phyloP scores from a whole-genome alignment of 2,888 invertebrate species.

The Mesoligia furuncula region DNA sequence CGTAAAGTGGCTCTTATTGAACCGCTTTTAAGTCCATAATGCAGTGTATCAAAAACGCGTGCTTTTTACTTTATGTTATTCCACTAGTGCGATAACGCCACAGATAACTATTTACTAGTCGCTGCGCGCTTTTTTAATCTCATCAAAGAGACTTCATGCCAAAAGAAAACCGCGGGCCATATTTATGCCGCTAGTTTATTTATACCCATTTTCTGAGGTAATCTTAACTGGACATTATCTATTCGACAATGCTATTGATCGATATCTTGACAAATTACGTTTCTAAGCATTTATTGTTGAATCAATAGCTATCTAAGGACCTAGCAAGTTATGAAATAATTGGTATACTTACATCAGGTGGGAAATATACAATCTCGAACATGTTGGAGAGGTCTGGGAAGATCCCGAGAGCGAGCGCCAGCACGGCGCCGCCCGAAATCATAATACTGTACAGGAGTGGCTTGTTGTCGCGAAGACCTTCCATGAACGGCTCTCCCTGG shows the following conservation, averaged over 20 bases:
- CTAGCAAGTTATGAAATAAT: not conserved
- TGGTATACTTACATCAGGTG: constrained; percentile 93
- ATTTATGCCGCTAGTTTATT: not conserved
- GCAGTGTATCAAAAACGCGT: too few species aligned
- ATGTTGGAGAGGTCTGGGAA: constrained; percentile 96
- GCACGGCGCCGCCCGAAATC: constrained; percentile 95
- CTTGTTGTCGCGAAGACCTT: constrained; percentile 97
- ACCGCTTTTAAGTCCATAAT: too few species aligned
- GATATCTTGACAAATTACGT: not conserved
- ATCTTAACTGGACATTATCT: not conserved
- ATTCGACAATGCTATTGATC: not conserved
- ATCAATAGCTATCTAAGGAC: not conserved
- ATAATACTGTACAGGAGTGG: constrained; percentile 97
- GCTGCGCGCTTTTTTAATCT: too few species aligned
- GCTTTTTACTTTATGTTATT: too few species aligned
- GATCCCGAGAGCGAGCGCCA: constrained; percentile 95
- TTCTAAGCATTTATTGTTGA: not conserved
- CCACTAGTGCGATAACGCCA: too few species aligned
- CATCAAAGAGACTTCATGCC: too few species aligned
- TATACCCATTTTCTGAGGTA: not conserved
- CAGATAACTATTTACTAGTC: too few species aligned
- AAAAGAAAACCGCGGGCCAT: too few species aligned
- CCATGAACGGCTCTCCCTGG: constrained; percentile 99
- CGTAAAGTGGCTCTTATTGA: too few species aligned
- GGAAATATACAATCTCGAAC: constrained; percentile 99